Evolutionary conservation across 2,113 vertebrate genomes (phyloP), one percentile per base, ranked within the genome.

Genomic region (Cercopithecus mona): DNA sequence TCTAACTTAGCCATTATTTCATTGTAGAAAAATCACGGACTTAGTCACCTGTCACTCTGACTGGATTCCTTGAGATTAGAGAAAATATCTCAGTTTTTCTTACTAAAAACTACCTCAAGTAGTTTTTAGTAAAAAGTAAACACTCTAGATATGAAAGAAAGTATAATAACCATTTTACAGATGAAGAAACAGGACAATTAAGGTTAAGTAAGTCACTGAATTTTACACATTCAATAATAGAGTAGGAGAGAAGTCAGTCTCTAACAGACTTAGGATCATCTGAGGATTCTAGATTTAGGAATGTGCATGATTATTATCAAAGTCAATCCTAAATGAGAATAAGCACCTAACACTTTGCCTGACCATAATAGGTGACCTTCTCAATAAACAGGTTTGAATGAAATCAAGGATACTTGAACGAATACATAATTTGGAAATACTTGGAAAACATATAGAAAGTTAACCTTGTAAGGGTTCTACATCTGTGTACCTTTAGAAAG

Each of bases 361-460:
- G 66, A 72, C 59, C 48, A 61, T 38, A 55, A 55, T 23, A 88
- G 57, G 43, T 82, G n/a, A 79, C 48, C 23, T 78, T 61, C 12
- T 70, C 43, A 81, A 52, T 64, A 88, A 83, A 52, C 80, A 35
- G 43, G 50, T 82, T 85, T 85, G 5, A 88, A 70, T 48, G 17
- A 96, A 93, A 87, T 95, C 40, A 83, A 96, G n/a, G 18, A 55
- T 79, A 25, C 87, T 95, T n/a, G 89, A 79, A 89, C n/a, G 68
- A 81, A 88, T 52, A 94, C 93, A 80, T 38, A 40, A 75, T 27
- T 79, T 52, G 43, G 32, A 68, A 68, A 64, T 32, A 93, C 82
- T 66, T 78, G 17, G 13, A 93, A 97, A 84, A 12, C 32, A 59
- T 30, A 40, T 1, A 61, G 32, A 3, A 16, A 66, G 79, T 87